Percentiles rank a stretch among this genome's conserved stretches.
These are phyloP conservation scores for Odiellus spinosus DNA, from an alignment of 2,888 invertebrate species.

Conservation along the genomic window DNA sequence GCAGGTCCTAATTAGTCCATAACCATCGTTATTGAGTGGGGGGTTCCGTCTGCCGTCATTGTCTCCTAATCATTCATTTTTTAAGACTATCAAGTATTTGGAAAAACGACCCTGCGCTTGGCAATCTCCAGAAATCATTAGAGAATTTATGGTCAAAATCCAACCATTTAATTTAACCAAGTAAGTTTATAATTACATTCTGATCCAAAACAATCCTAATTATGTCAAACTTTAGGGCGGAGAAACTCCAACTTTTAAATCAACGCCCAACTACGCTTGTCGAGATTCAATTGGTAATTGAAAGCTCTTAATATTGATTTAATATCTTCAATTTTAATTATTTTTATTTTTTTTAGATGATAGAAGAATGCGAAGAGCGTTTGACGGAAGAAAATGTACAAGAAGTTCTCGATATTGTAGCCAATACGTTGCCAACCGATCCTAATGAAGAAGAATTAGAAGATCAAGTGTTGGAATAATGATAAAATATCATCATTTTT, in stretches of 20 bases:
- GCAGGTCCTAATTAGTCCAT: too few relatives aligned
- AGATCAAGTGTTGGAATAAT: neutral
- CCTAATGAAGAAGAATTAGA: neutral
- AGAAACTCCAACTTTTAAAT: constrained; percentile 1
- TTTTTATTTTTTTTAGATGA: neutral
- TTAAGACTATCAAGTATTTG: neutral
- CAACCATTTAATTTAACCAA: constrained; percentile 1
- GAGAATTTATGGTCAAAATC: neutral
- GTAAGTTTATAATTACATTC: neutral
- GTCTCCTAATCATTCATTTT: too few relatives aligned
- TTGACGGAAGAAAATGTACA: neutral
- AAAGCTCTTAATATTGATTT: neutral
- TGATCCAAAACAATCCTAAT: neutral
- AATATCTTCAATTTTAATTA: too few relatives aligned
- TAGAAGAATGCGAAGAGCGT: neutral
- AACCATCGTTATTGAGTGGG: too few relatives aligned
- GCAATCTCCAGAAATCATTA: neutral
- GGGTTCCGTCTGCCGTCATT: too few relatives aligned
- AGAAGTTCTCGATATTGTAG: neutral
- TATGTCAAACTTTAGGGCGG: neutral
- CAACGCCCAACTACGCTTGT: neutral
- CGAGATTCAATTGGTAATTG: neutral
- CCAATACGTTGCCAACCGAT: neutral
- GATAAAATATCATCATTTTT: too few relatives aligned
- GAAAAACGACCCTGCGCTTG: neutral